These are phyloP conservation scores for Capromys pilorides DNA, from an alignment of 2,797 vertebrate species.

Conservation along the genomic window DNA sequence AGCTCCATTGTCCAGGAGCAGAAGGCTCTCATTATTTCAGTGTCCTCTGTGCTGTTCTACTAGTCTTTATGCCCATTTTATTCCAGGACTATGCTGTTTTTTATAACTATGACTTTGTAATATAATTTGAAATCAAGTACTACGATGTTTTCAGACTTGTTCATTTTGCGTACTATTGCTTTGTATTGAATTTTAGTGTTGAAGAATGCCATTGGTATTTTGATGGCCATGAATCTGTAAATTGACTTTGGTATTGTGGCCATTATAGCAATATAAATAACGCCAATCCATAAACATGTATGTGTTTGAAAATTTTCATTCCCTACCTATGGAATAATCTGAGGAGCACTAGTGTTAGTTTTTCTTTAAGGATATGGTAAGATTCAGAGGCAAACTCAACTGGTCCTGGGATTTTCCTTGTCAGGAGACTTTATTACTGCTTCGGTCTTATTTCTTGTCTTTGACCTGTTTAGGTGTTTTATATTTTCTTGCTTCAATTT, in stretches of 20 bases:
- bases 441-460: neutral
- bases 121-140: neutral
- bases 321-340: neutral
- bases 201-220: neutral
- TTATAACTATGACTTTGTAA: neutral
- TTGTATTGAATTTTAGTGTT: neutral
- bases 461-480: neutral
- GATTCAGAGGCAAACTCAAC: neutral
- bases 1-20: neutral
- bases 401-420: neutral
- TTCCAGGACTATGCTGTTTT: neutral
- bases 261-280: neutral
- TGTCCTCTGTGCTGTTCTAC: neutral
- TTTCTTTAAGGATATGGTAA: neutral
- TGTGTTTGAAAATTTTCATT: neutral
- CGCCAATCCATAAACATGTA: neutral
- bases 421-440: neutral
- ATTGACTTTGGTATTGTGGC: neutral
- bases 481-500: neutral
- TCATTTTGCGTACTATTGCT: neutral
- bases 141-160: neutral
- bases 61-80: neutral
- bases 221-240: neutral
- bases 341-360: neutral
- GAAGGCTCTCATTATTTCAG: neutral